Base-by-base conservation (phyloP, 23 tunicate species). In the Trididemnum clinides region DNA sequence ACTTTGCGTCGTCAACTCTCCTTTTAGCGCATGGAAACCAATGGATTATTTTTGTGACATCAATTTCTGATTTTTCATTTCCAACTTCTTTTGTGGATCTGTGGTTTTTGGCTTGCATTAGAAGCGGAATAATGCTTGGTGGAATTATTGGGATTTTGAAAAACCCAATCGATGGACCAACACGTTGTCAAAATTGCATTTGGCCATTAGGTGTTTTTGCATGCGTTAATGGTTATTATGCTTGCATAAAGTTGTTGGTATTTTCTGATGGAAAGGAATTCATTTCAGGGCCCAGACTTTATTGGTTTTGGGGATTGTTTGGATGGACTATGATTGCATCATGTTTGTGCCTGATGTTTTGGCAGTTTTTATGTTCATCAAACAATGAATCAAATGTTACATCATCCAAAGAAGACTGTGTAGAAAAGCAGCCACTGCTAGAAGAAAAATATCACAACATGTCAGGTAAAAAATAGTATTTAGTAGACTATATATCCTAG, bases 221-320 rank as follows among this genome's bases (percentile, higher is more conserved):
- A 0, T 57, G 57, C 31, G 19, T 58, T 0, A 79, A 66, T 33
- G 63, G 33, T 5, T 72, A 75, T 50, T 90, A 90, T 57, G 39
- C 77, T 28, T 85, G 85, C 37, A 37, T 57, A 4, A 90, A 90
- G 44, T 33, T 90, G 51, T 50, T 90, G 51, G 76, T 77, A 30
- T 80, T 34, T 71, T 85, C 95, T n/a, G 89, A 90, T 58, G 57
- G 65, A 1, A 27, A 39, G 0, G 64, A 49, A 25, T 90, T 90
- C 71, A 32, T 72, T 2, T 58, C 63, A 3, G 83, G 86, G 1
- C 28, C 77, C 2, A 28, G 29, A 25, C 23, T 77, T 3, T 34
- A 66, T 12, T 85, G 89, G 90, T 90, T 90, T 85, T 90, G 86
- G 89, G 80, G 26, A 2, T 64, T 84, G 12, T 90, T 90, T 85